Evolutionary conservation across 2,113 vertebrate genomes (phyloP).

Genomic region (Candoia aspera): DNA sequence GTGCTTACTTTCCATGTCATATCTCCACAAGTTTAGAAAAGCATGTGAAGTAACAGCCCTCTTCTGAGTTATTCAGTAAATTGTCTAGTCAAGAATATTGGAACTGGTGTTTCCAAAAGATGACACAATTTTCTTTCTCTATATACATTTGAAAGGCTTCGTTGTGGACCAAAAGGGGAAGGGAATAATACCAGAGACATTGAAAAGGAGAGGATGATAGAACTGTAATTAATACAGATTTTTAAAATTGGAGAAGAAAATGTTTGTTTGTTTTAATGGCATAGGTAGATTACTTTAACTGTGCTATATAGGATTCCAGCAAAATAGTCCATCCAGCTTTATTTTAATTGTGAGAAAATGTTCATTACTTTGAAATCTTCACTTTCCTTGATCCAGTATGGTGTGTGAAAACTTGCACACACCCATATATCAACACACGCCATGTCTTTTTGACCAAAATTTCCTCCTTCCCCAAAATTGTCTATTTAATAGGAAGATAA

Average conservation of each 20-base stretch:
- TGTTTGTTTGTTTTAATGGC: neutral
- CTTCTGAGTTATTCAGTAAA: conserved; percentile 29
- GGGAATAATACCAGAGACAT: neutral
- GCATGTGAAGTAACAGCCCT: conserved; percentile 24
- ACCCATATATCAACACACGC: neutral
- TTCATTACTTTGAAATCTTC: neutral
- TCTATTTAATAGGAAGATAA: neutral
- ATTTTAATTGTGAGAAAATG: neutral
- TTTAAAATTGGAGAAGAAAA: neutral
- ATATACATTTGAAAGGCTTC: neutral
- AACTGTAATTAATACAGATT: rapidly evolving
- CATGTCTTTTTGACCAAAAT: neutral
- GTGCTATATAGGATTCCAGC: neutral
- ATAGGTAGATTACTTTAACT: neutral
- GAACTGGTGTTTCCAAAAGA: conserved; percentile 39
- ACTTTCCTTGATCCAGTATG: neutral
- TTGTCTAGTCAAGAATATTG: conserved; percentile 34
- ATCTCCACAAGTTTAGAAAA: conserved; percentile 53
- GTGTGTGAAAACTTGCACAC: neutral
- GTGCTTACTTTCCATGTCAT: conserved; percentile 46
- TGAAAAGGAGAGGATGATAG: neutral
- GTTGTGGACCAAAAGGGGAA: conserved; percentile 15
- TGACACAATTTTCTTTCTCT: neutral
- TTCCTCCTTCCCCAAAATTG: neutral
- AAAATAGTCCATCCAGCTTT: neutral